Percentiles rank a stretch among this genome's conserved stretches.
phyloP scores from a whole-genome alignment of 2,113 vertebrate species.

The Petrocephalus zakoni region DNA sequence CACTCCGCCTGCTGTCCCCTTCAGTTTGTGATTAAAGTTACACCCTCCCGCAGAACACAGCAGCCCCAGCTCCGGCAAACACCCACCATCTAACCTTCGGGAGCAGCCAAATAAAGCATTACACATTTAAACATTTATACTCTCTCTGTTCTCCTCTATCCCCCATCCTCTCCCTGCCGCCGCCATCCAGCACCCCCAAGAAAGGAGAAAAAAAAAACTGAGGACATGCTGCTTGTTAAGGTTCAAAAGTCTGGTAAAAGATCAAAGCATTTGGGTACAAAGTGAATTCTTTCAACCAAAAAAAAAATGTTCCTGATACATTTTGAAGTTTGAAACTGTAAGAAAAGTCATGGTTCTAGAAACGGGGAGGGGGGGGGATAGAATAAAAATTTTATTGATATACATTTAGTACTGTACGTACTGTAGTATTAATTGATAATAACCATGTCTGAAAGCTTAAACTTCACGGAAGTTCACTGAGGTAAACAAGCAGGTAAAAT shows the following conservation, averaged over 20 bases:
- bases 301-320: not conserved
- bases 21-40: not conserved
- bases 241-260: not conserved
- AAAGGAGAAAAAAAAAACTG: not conserved
- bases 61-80: not conserved
- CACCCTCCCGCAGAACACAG: not conserved
- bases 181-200: not conserved
- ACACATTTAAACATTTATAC: not conserved
- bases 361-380: no score
- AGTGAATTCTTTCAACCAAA: not conserved
- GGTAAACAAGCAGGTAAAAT: no score
- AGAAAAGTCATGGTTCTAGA: no score
- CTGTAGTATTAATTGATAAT: no score
- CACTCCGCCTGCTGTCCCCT: not conserved
- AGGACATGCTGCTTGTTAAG: not conserved
- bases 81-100: not conserved
- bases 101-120: not conserved
- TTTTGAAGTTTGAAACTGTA: no score
- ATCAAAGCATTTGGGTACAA: conserved; percentile 1
- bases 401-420: no score
- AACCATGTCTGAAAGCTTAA: no score
- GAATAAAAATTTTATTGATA: no score
- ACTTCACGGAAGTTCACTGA: no score
- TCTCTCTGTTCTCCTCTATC: not conserved
- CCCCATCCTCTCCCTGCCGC: not conserved